Base-by-base conservation (phyloP, 2,888 invertebrate species). In the Bibio marci region DNA sequence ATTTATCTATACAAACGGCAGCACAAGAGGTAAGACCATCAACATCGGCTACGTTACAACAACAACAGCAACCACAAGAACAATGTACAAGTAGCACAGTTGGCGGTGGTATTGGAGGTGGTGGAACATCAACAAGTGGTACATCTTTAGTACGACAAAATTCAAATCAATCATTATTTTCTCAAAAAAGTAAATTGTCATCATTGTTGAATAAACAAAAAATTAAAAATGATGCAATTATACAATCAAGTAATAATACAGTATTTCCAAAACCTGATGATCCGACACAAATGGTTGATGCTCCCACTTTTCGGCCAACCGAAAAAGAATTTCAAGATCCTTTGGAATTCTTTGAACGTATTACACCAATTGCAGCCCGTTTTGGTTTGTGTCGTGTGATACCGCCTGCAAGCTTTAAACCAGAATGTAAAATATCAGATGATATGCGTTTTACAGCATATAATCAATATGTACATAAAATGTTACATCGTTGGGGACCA, bases 341-440 rank as follows among this genome's bases (percentile, higher is more conserved):
- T 0, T 61, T 91, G 5, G 73, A 76, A 43, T 92, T 82, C 50
- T 82, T 90, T 41, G 80, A 83, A 43, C 73, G 78, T 43, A 83
- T 91, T 26, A 69, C 77, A 37, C 69, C 75, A 0, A 65, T 71
- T 38, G 87, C 86, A 0, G 77, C 80, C 33, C 72, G 76, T 42
- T 90, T 73, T 57, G 91, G 92, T 0, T 73, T 94, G 42, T 92
- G 91, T 53, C 73, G 81, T 46, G 81, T 94, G 19, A 76, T 90
- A 17, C 85, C 91, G 3, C 92, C 92, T 0, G 54, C 67, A 1
- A 73, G 66, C 42, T 88, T 87, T 52, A 75, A 76, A 50, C 80
- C 85, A 2, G 80, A 83, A 45, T 90, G 88, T 51, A 74, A 77
- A 47, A 73, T 88, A 1, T 72, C 77, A 11, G 88, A 91, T 45